Base-by-base conservation (phyloP, 2,797 vertebrate genomes). In the Tadarida brasiliensis region DNA sequence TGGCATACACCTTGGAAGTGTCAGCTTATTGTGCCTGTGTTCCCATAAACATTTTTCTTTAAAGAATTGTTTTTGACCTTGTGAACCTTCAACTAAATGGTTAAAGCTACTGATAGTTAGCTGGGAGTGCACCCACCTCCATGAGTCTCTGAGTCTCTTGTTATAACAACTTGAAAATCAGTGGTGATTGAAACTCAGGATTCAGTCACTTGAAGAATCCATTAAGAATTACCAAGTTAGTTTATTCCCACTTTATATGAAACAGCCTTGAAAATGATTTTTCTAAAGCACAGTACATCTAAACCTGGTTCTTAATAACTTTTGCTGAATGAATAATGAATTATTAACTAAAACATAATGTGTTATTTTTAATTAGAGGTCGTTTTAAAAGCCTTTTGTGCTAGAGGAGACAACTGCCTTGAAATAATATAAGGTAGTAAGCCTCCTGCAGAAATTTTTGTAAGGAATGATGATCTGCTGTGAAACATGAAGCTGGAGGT, bases 181-280 rank as follows among this genome's bases (percentile, higher is more conserved):
- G 28, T 61, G 81, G 71, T 35, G 8, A 30, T 57, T 94, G 83
- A 76, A 93, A 87, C 17, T 78, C 33, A 12, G 63, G 24, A 19
- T 82, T 73, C 47, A 71, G 61, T 87, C 73, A 81, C 71, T 94
- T 47, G 30, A 74, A 65, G n/a, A 95, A 56, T 92, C 57, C 2
- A n/a, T 77, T 90, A 90, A 92, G 80, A 96, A 54, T 61, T 92
- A 76, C 51, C 70, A 80, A 39, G 3, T 78, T 65, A 77, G 76
- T 87, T 92, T 81, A 71, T 83, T 96, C 49, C 54, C 24, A 14
- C 59, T 95, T 87, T 91, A 70, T 11, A 24, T 51, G 67, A 87
- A 94, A 61, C 54, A 84, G 44, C 11, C 65, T 96, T 57, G 44
- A 87, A 93, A 70, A 89, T 76, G 5, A 49, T 90, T 78, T 88